phyloP scores from a whole-genome alignment of 2,797 vertebrate genomes.

The Cyprinella venusta region DNA sequence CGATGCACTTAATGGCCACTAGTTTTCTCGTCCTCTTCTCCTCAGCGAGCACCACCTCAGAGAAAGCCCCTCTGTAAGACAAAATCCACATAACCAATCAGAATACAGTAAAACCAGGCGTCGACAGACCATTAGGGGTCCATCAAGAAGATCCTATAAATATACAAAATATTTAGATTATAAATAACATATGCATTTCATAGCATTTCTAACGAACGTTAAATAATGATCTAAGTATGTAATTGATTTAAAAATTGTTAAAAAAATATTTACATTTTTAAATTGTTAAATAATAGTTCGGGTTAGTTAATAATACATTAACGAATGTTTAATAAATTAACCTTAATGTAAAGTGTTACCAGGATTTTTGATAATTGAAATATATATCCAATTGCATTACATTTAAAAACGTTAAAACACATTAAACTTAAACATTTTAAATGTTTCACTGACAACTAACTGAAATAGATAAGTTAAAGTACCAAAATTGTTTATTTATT shows the following conservation, averaged over 20 bases:
- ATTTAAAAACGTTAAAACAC: background rate
- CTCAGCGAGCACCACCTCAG: constrained; percentile 95
- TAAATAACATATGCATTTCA: background rate
- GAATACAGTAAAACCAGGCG: background rate
- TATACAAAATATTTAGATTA: background rate
- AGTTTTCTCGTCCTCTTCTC: constrained; percentile 90
- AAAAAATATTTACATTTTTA: no score
- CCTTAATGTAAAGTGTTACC: no score
- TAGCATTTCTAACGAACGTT: background rate
- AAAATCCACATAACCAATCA: background rate
- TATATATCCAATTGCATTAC: background rate
- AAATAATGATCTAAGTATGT: background rate
- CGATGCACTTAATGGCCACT: constrained; percentile 97
- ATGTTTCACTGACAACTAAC: background rate
- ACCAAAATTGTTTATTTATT: background rate
- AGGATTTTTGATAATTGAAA: background rate
- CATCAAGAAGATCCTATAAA: background rate
- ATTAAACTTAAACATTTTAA: background rate
- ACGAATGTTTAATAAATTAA: no score
- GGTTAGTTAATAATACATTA: no score
- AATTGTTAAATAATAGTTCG: no score
- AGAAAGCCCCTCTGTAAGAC: constrained; percentile 89
- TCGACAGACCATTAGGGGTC: background rate
- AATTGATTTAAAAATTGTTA: background rate
- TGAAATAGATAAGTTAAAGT: background rate